Percentiles rank a stretch among this genome's conserved stretches.
These are phyloP conservation scores for Zingel zingel DNA, from an alignment of 2,113 vertebrate genomes.

Conservation along the genomic window DNA sequence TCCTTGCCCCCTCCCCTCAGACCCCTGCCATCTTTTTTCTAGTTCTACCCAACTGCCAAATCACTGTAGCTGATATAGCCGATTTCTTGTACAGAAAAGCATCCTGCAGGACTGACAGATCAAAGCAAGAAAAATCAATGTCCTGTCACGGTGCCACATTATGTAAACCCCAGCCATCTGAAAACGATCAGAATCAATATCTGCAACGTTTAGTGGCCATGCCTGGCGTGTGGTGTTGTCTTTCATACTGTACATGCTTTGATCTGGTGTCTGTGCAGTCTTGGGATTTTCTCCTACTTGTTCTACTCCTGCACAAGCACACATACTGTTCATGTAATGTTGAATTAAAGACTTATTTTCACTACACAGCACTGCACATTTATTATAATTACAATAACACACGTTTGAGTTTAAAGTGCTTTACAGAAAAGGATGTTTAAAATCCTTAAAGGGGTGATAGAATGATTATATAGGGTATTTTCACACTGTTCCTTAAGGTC, in stretches of 20 bases:
- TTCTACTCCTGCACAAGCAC: background rate
- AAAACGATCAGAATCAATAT: conserved; percentile 53
- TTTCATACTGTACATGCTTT: background rate
- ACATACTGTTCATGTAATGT: background rate
- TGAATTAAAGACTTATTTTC: background rate
- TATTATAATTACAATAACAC: background rate
- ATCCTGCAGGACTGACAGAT: conserved; percentile 47
- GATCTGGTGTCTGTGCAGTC: background rate
- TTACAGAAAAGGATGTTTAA: background rate
- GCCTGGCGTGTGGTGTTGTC: conserved; percentile 17
- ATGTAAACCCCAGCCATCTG: conserved; percentile 62
- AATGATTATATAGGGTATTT: too few species aligned
- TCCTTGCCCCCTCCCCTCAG: too few species aligned
- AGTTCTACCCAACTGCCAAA: conserved; percentile 43
- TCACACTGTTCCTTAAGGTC: too few species aligned
- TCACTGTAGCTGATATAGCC: conserved; percentile 26
- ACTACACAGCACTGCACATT: background rate
- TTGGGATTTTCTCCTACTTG: background rate
- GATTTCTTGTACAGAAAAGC: conserved; percentile 48
- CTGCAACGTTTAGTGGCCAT: conserved; percentile 21
- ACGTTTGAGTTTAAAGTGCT: background rate
- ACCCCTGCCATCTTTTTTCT: background rate
- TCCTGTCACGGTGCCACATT: conserved; percentile 48
- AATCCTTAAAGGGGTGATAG: background rate
- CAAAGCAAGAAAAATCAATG: conserved; percentile 70